Evolutionary conservation across 1,140 invertebrate species (phyloP), one percentile per base, ranked within the genome.

Genomic region (Anthonomus grandis): DNA sequence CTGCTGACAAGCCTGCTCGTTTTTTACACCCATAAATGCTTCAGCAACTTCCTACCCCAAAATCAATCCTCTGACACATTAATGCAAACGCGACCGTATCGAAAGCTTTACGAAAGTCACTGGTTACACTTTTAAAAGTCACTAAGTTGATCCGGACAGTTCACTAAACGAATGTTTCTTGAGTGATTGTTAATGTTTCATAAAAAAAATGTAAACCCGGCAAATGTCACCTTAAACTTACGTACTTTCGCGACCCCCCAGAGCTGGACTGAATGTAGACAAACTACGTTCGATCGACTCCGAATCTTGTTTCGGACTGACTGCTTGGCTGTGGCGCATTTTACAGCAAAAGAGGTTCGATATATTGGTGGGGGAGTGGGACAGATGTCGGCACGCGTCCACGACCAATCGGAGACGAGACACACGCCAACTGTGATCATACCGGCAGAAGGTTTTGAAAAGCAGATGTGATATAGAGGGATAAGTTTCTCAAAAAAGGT

Each of bases 351-450:
- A 46, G 34, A 45, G 31, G 42, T 37, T 55, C 52, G 52, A 55
- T 55, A n/a, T n/a, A 55, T 46, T 21, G 38, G 41, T 55, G 42
- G 52, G n/a, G 45, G 52, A 45, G 52, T 41, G 47, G 42, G 42
- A 36, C 52, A 55, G 52, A 45, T 55, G 52, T 55, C 42, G 52
- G 52, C 52, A 55, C 52, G 52, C 52, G 52, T 34, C 52, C 39
- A 17, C 31, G 31, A 55, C 52, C 52, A 55, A 55, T 55, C 22
- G 21, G 52, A 46, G 39, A 15, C 41, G 25, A 37, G 52, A 37
- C 52, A 55, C 52, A 55, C 38, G 52, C 52, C 52, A 55, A 55
- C 52, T 55, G 52, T 55, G 41, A 55, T 55, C 41, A 37, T 31
- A 42, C 24, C 23, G 23, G 23, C 23, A 31, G 23, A 45, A 31